Evolutionary conservation across 2,797 vertebrate genomes (phyloP).

Genomic region (Poecile montanus): DNA sequence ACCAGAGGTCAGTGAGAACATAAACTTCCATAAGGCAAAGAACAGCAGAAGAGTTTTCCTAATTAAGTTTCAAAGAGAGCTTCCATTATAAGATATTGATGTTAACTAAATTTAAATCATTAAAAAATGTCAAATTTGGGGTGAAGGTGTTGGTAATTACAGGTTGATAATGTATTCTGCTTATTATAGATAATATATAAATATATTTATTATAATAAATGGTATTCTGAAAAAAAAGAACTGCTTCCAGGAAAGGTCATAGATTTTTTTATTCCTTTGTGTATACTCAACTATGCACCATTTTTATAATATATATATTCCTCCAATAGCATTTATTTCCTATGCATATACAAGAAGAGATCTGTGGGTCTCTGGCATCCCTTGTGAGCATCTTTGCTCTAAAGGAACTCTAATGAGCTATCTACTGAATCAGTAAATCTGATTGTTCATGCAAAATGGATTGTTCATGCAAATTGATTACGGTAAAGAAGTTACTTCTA

Average conservation of each 20-base stretch:
- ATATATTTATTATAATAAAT: neutral
- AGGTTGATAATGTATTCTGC: neutral
- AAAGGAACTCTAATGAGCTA: constrained; percentile 33
- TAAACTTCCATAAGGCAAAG: neutral
- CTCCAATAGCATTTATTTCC: constrained; percentile 32
- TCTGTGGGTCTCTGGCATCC: constrained; percentile 1
- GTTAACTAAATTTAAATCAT: neutral
- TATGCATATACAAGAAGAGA: neutral
- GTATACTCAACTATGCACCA: neutral
- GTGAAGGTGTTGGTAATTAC: neutral
- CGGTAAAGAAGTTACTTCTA: constrained; percentile 25
- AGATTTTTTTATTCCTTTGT: constrained; percentile 16
- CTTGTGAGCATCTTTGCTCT: constrained; percentile 29
- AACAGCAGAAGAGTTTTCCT: neutral
- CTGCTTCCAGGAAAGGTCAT: neutral
- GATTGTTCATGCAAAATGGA: constrained; percentile 51
- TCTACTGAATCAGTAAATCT: constrained; percentile 56
- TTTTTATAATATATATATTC: neutral
- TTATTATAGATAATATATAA: neutral
- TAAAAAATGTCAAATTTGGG: neutral
- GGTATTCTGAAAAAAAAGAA: neutral
- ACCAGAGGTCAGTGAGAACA: neutral
- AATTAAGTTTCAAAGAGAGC: neutral
- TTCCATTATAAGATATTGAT: neutral
- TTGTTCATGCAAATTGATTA: constrained; percentile 55